Conservation (phyloP, 2,888 invertebrate species). For the Atrina japonica region DNA sequence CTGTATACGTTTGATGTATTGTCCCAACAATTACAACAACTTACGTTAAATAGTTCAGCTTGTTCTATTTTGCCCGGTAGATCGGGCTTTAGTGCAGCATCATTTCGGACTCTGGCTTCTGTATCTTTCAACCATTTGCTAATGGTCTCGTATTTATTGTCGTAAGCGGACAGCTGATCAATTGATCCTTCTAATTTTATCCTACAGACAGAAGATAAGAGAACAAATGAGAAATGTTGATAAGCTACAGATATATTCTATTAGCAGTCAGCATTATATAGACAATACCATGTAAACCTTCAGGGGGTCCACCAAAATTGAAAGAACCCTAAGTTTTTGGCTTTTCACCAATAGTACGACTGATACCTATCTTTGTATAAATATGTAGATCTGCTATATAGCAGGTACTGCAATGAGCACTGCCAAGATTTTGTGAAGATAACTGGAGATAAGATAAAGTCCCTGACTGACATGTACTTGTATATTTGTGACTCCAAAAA, state of each 20-base stretch:
- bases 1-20: no score
- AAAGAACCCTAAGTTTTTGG: background rate
- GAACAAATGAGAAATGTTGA: conserved; percentile 21
- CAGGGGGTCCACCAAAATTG: background rate
- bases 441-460: no score
- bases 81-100: conserved; percentile 91
- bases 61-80: conserved; percentile 90
- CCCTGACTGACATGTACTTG: no score
- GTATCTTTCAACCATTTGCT: conserved; percentile 93
- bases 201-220: conserved; percentile 47
- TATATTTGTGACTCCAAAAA: no score
- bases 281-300: background rate
- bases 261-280: no score
- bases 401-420: no score
- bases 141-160: conserved; percentile 88
- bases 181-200: conserved; percentile 72
- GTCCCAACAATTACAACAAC: no score
- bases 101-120: conserved; percentile 89
- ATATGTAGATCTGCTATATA: no score
- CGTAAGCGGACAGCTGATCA: conserved; percentile 88
- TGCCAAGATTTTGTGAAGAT: no score
- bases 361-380: no score
- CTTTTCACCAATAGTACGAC: no score
- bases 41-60: conserved; percentile 86
- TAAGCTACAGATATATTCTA: background rate